phyloP scores from a whole-genome alignment of 2,888 invertebrate genomes.

The Chorisops tibialis region DNA sequence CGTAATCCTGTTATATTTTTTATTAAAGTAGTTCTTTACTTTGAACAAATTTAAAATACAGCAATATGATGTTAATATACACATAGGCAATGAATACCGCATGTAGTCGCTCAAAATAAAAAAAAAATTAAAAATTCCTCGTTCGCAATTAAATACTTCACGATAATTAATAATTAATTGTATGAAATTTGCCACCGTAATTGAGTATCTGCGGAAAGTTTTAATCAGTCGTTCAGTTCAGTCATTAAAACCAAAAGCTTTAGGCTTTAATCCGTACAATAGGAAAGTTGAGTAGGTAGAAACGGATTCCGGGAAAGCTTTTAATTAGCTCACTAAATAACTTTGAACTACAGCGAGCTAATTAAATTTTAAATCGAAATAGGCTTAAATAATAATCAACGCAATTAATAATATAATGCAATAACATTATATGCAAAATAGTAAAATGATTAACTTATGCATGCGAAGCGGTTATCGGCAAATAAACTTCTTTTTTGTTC shows the following conservation, averaged over 20 bases:
- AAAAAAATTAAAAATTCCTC: no score
- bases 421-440: no score
- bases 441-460: no score
- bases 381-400: conserved; percentile 31
- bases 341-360: conserved; percentile 29
- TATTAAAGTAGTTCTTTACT: no score
- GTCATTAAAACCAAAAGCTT: background rate
- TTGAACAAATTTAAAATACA: no score
- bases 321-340: conserved; percentile 32
- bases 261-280: background rate
- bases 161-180: conserved; percentile 3
- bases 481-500: no score
- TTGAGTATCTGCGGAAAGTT: background rate
- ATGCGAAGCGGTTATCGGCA: no score
- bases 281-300: background rate
- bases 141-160: background rate
- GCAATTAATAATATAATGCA: background rate
- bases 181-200: conserved; percentile 7
- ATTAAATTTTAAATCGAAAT: conserved; percentile 32
- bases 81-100: no score
- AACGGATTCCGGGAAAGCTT: conserved; percentile 9
- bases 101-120: no score
- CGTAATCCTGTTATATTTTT: no score
- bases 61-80: no score
- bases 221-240: background rate